Base-by-base conservation (phyloP, 2,797 vertebrate genomes). In the Clarias platycephalus region DNA sequence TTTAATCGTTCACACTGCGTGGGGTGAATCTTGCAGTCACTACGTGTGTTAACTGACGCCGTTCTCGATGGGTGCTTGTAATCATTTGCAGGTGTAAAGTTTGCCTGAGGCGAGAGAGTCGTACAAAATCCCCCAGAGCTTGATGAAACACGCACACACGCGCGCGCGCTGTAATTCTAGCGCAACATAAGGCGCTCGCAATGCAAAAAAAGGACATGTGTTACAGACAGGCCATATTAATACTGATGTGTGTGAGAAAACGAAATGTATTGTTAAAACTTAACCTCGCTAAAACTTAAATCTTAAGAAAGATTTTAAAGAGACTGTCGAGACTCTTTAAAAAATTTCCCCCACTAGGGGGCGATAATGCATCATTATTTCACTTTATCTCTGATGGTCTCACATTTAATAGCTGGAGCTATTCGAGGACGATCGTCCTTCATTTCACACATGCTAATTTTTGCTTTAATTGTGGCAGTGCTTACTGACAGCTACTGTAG, bases 331-430 rank as follows among this genome's bases (percentile, higher is more conserved):
- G 89, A 78, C 86, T 89, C 22, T n/a, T n/a, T n/a, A n/a, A 81
- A 83, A 89, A 1, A 70, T 86, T 90, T 83, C 89, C 85, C 91
- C 93, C 94, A 95, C 94, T 91, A 95, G 94, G 94, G 94, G 94
- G 94, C 94, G 94, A 92, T 91, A 88, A 93, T 92, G 91, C 90
- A 93, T 92, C 92, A 93, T 67, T 53, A 44, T 80, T 83, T 1
- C 37, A 10, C 2, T 37, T 31, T 44, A 12, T 57, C 22, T 24
- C 44, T 26, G 13, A 10, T 0, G 37, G 40, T 24, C 37, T 49
- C 18, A 0, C 12, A 5, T 37, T 55, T 26, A 26, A 37, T 62
- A 76, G 40, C 13, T 62, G n/a, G 7, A 53, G 64, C 37, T 26
- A 67, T 60, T 79, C 64, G 53, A 22, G 15, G 72, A n/a, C 40